These are phyloP conservation scores for Argya squamiceps DNA, from an alignment of 2,797 vertebrate genomes.

Conservation along the genomic window DNA sequence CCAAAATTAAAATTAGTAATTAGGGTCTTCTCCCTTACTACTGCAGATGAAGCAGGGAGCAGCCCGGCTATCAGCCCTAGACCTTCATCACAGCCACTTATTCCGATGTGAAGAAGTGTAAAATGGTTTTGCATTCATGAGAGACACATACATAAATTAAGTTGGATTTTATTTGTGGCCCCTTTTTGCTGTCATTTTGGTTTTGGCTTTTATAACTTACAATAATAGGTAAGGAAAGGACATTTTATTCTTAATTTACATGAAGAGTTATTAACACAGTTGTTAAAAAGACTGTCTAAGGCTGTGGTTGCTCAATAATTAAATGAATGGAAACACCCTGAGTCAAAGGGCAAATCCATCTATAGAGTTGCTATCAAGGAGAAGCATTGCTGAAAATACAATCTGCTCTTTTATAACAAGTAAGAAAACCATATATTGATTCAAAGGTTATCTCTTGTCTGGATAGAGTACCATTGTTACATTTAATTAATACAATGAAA, in stretches of 20 bases:
- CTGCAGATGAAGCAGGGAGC: background rate
- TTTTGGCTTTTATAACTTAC: background rate
- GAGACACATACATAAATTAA: background rate
- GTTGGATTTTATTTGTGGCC: accelerated
- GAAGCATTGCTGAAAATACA: background rate
- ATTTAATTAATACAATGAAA: background rate
- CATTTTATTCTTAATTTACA: background rate
- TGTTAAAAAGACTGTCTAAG: background rate
- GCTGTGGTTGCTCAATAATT: background rate
- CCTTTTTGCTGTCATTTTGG: background rate
- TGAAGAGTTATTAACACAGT: background rate
- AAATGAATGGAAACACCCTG: background rate
- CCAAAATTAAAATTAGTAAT: background rate
- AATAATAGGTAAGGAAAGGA: background rate
- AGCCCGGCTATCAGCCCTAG: accelerated
- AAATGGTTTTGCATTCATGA: background rate
- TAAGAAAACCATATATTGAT: background rate
- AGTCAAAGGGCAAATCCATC: background rate
- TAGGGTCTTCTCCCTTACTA: background rate
- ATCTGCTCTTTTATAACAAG: background rate
- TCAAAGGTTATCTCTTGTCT: background rate
- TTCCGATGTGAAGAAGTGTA: background rate
- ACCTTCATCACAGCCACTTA: background rate
- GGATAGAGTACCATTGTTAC: background rate
- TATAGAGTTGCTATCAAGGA: background rate